Conservation (phyloP, 2,113 vertebrate genomes). For the Forbesichthys agassizii region DNA sequence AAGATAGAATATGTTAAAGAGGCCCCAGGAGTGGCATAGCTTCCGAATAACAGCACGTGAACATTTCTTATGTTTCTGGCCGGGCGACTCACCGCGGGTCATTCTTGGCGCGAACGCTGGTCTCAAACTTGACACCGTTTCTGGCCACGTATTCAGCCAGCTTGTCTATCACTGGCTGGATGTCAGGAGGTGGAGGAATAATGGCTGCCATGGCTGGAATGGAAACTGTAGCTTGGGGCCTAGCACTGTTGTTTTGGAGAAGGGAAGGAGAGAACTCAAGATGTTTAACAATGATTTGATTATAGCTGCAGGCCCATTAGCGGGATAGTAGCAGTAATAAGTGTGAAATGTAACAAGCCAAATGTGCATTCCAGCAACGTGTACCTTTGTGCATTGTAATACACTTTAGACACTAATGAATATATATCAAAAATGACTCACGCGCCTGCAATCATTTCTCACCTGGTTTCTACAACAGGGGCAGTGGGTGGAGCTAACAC, state of each 20-base stretch:
- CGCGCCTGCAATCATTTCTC: not conserved
- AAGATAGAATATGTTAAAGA: too few relatives aligned
- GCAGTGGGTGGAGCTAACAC: constrained; percentile 50
- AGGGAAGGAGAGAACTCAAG: too few relatives aligned
- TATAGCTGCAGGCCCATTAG: too few relatives aligned
- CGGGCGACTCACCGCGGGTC: constrained; percentile 87
- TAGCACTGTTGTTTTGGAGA: constrained; percentile 34
- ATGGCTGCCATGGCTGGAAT: constrained; percentile 73
- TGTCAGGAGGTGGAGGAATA: constrained; percentile 95
- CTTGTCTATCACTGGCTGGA: constrained; percentile 98
- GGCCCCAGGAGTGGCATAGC: too few relatives aligned
- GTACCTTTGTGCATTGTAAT: too few relatives aligned
- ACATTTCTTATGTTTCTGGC: constrained; percentile 4
- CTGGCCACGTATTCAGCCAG: constrained; percentile 94
- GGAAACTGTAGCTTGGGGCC: constrained; percentile 43
- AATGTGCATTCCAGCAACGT: too few relatives aligned
- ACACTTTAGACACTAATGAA: too few relatives aligned
- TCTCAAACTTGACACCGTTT: constrained; percentile 95
- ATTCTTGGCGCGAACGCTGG: constrained; percentile 94
- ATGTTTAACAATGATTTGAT: too few relatives aligned
- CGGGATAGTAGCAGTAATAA: too few relatives aligned
- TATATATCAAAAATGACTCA: too few relatives aligned
- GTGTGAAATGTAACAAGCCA: too few relatives aligned
- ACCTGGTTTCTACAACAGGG: constrained; percentile 63
- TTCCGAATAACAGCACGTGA: too few relatives aligned